These are phyloP conservation scores for Netelia inedita DNA, from an alignment of 2,888 invertebrate species.

Conservation along the genomic window DNA sequence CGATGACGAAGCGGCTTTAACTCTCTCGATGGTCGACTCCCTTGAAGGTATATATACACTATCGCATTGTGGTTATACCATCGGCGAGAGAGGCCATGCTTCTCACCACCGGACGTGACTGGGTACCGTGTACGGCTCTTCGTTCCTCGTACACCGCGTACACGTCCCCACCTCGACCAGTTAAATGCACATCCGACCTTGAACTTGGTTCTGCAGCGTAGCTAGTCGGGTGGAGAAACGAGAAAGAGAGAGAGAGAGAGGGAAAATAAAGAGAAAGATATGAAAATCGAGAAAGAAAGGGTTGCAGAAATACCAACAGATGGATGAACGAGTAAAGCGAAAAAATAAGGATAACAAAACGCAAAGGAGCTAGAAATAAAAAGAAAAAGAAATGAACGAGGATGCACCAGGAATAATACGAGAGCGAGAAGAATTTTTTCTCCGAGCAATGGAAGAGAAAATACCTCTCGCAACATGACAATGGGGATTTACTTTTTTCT, in stretches of 20 bases:
- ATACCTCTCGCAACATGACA: neutral
- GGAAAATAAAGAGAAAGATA: neutral
- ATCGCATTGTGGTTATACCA: slow-evolving; percentile 34
- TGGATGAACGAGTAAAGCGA: slow-evolving; percentile 5
- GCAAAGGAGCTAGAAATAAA: slow-evolving; percentile 18
- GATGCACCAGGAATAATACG: neutral
- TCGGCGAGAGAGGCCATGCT: slow-evolving; percentile 20
- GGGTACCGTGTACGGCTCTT: slow-evolving; percentile 31
- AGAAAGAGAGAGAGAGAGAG: slow-evolving; percentile 2
- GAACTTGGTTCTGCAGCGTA: slow-evolving; percentile 55
- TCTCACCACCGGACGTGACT: slow-evolving; percentile 54
- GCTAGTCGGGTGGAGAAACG: slow-evolving; percentile 11
- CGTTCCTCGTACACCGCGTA: slow-evolving; percentile 20
- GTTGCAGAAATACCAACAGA: slow-evolving; percentile 40
- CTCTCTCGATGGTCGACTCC: slow-evolving; percentile 52
- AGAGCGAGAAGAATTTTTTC: neutral
- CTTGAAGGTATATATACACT: slow-evolving; percentile 45
- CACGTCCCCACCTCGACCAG: slow-evolving; percentile 28
- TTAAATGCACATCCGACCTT: slow-evolving; percentile 68
- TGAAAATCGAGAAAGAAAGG: slow-evolving; percentile 18
- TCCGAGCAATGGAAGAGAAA: slow-evolving; percentile 13
- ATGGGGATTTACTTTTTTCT: slow-evolving; percentile 8
- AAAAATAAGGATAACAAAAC: neutral
- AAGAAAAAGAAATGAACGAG: neutral
- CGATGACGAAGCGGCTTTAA: slow-evolving; percentile 42